phyloP scores from a whole-genome alignment of 2,888 invertebrate genomes.

The Caenorhabditis becei region DNA sequence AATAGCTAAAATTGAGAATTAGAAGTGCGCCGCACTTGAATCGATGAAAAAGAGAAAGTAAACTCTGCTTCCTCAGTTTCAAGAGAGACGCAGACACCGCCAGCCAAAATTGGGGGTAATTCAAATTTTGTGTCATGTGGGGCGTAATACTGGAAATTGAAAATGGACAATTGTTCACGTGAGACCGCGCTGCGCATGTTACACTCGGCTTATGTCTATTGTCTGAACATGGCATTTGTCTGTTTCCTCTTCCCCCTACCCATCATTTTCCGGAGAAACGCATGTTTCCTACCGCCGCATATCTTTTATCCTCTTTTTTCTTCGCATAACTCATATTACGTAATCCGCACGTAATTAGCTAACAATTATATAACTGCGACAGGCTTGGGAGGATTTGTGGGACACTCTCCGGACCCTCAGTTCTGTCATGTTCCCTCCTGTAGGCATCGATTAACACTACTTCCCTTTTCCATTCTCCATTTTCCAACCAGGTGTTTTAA shows the following conservation, averaged over 20 bases:
- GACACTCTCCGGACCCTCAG: too few relatives aligned
- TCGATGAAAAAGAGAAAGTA: not conserved
- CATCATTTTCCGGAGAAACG: not conserved
- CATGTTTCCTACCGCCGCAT: too few relatives aligned
- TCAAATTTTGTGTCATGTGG: constrained; percentile 30
- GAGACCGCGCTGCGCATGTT: not conserved
- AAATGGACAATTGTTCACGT: constrained; percentile 39
- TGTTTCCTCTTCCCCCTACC: not conserved
- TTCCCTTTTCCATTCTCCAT: not conserved
- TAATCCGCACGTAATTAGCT: too few relatives aligned
- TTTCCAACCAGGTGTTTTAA: constrained; percentile 27
- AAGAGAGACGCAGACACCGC: constrained; percentile 21
- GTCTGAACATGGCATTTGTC: constrained; percentile 12
- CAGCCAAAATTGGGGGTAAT: constrained; percentile 11
- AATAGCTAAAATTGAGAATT: not conserved
- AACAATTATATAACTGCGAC: too few relatives aligned
- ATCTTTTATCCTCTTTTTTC: too few relatives aligned
- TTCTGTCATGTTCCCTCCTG: too few relatives aligned
- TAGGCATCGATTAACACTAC: too few relatives aligned
- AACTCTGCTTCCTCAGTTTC: not conserved
- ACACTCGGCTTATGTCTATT: constrained; percentile 2
- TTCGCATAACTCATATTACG: too few relatives aligned
- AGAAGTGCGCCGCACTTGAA: too few relatives aligned
- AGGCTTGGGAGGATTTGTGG: too few relatives aligned
- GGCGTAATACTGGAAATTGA: constrained; percentile 6